Percentiles rank a stretch among this genome's conserved stretches.
phyloP scores from a whole-genome alignment of 2,888 invertebrate species.

The Chloroclysta siterata region DNA sequence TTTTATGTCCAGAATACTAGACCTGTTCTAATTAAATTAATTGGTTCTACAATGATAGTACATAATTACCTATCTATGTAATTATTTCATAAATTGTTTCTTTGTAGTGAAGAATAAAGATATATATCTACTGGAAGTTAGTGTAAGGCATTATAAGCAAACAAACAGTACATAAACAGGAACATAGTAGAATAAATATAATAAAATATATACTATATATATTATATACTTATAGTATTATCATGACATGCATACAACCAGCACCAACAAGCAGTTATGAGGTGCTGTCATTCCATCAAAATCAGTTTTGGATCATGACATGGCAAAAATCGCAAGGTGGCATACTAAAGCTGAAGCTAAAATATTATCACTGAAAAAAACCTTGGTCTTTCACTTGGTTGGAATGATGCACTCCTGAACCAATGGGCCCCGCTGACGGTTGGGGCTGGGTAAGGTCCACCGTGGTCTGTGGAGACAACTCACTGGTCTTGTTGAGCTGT shows the following conservation, averaged over 20 bases:
- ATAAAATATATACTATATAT: slow-evolving; percentile 10
- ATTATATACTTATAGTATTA: not conserved
- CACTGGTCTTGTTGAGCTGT: slow-evolving; percentile 81
- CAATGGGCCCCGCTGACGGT: slow-evolving; percentile 71
- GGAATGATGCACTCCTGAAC: slow-evolving; percentile 78
- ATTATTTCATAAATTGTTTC: too few species aligned
- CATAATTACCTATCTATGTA: too few species aligned
- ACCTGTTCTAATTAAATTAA: too few species aligned
- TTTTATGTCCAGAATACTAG: too few species aligned
- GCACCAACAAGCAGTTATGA: slow-evolving; percentile 26
- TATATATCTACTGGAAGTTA: not conserved
- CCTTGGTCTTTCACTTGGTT: slow-evolving; percentile 86
- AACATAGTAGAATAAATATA: slow-evolving; percentile 1
- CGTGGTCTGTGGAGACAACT: slow-evolving; percentile 80
- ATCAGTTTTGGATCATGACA: slow-evolving; percentile 48
- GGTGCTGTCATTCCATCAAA: slow-evolving; percentile 27
- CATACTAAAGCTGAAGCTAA: slow-evolving; percentile 65
- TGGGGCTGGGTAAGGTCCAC: slow-evolving; percentile 72
- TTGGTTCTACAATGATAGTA: too few species aligned
- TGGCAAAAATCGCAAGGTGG: slow-evolving; percentile 78
- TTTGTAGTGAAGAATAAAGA: not conserved
- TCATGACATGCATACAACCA: slow-evolving; percentile 23
- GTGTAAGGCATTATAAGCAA: not conserved
- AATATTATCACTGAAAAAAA: slow-evolving; percentile 62
- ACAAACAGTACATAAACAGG: not conserved